Base-by-base conservation (phyloP, 2,797 vertebrate genomes). In the Acanthiza pusilla region DNA sequence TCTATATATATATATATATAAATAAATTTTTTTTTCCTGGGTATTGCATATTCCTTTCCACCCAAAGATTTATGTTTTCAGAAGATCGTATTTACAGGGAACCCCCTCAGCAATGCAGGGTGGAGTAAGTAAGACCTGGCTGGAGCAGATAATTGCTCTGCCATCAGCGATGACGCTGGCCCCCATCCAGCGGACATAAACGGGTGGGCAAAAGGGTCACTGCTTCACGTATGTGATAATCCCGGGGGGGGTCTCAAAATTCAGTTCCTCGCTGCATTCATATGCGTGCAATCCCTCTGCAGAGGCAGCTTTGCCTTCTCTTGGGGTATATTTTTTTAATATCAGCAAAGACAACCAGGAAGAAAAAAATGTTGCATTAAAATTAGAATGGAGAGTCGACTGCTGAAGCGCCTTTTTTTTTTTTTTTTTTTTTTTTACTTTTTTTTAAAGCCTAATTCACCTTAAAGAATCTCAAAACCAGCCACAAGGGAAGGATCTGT, bases 391-490 rank as follows among this genome's bases (percentile, higher is more conserved):
- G 34, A 53, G 27, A 55, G 27, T 60, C 32, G 4, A 16, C 43
- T 10, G 34, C 71, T 71, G 54, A 72, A 63, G 18, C 3, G 8
- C 40, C 38, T 38, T 38, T 38, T 38, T 38, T 38, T 38, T 38
- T 38, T n/a, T n/a, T 22, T 15, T 38, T 38, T 38, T 38, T 38
- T 38, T 38, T 38, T 25, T 10, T 50, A 25, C 15, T 48, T n/a
- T 16, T 15, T 60, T 48, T 61, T 17, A 1, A 57, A 89, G 61
- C 40, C 32, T 71, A 61, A 61, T 72, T 96, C 68, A 87, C 76
- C 72, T 91, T 91, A 92, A 94, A 93, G 61, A 85, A 92, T 93
- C 74, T 85, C 75, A 61, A 80, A 85, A 54, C 9, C 68, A 58
- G 40, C 77, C 81, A 80, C 65, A 42, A 89, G 93, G 94, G 82